Evolutionary conservation across 2,797 vertebrate species (phyloP).

Genomic region (Spheniscus humboldti): DNA sequence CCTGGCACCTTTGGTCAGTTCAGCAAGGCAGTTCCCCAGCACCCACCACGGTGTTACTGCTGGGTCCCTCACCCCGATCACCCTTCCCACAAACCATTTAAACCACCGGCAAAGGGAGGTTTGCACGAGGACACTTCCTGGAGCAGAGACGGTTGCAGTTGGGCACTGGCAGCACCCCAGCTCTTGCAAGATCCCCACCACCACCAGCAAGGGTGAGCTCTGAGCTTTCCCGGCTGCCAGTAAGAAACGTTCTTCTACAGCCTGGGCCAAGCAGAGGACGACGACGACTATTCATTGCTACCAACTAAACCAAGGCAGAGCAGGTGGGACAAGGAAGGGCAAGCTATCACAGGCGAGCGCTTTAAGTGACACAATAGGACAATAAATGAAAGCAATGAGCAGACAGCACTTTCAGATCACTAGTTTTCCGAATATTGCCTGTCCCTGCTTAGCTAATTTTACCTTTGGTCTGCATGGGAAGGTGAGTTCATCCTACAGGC

Average conservation of each 20-base stretch:
- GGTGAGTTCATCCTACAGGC: background rate
- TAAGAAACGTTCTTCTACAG: background rate
- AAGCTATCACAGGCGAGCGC: background rate
- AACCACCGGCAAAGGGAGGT: accelerated
- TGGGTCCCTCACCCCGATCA: background rate
- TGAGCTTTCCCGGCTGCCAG: background rate
- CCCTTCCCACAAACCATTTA: background rate
- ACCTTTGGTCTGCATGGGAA: background rate
- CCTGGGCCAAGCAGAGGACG: background rate
- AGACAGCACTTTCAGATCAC: background rate
- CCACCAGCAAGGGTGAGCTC: background rate
- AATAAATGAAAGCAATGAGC: background rate
- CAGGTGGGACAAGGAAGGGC: background rate
- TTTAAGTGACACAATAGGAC: background rate
- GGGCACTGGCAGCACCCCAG: background rate
- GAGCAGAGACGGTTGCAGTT: accelerated
- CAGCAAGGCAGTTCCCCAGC: background rate
- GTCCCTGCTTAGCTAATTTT: background rate
- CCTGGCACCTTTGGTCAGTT: background rate
- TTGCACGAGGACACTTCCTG: background rate
- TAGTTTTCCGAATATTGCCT: background rate
- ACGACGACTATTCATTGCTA: background rate
- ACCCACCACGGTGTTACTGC: accelerated
- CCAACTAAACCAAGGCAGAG: background rate
- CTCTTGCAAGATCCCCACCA: background rate